phyloP scores from a whole-genome alignment of 2,888 invertebrate species.

The Acanthosepion pharaonis region DNA sequence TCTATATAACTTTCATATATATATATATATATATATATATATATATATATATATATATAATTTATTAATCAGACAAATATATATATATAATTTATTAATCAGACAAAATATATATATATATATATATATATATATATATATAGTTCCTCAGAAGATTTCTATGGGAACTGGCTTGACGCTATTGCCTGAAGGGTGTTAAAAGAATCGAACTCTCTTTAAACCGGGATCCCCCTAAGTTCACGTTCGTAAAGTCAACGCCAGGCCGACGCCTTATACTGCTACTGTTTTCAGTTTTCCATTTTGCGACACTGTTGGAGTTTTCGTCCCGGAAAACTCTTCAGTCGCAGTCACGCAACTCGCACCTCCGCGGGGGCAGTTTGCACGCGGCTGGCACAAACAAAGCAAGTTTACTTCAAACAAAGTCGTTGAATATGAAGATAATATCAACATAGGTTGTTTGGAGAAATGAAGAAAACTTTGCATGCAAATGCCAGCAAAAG shows the following conservation, averaged over 20 bases:
- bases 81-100: no score
- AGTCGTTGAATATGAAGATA: background rate
- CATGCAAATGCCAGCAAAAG: background rate
- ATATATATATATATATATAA: no score
- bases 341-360: background rate
- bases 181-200: background rate
- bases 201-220: background rate
- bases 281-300: background rate
- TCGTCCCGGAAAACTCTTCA: background rate
- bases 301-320: background rate
- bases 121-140: no score
- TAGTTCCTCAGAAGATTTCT: no score
- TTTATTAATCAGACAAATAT: no score
- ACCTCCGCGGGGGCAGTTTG: background rate
- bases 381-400: background rate
- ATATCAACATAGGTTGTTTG: background rate
- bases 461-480: background rate
- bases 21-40: no score
- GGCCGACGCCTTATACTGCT: no score
- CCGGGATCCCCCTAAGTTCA: background rate
- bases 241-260: background rate
- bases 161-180: no score
- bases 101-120: no score
- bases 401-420: background rate
- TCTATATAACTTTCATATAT: no score